phyloP scores from a whole-genome alignment of 2,888 invertebrate species.

The Ennomos quercinarius region DNA sequence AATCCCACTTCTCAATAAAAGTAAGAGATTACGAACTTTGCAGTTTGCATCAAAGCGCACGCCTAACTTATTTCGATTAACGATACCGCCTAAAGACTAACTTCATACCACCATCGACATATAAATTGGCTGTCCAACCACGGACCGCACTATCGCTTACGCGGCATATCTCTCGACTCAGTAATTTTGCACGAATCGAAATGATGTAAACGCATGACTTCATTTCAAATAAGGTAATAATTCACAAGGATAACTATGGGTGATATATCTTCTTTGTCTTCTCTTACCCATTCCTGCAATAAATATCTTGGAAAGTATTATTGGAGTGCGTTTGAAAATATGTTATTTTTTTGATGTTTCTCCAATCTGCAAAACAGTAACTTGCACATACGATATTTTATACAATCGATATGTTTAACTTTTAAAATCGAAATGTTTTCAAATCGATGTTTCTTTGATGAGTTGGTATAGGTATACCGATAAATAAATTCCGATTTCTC shows the following conservation, averaged over 20 bases:
- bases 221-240: conserved; percentile 25
- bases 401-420: no score
- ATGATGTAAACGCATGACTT: conserved; percentile 28
- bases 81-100: no score
- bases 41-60: no score
- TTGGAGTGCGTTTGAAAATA: conserved; percentile 13
- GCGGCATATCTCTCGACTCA: conserved; percentile 26
- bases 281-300: conserved; percentile 5
- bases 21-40: no score
- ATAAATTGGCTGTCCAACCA: conserved; percentile 1
- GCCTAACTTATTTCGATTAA: no score
- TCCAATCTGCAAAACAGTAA: no score
- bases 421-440: no score
- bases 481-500: no score
- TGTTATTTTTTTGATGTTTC: conserved; percentile 4
- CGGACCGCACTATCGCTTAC: conserved; percentile 14
- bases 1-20: no score
- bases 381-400: neutral
- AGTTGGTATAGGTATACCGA: no score
- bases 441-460: no score
- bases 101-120: conserved; percentile 4
- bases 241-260: conserved; percentile 15
- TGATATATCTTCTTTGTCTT: conserved; percentile 22
- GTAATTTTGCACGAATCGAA: conserved; percentile 24
- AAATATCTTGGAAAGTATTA: conserved; percentile 4